phyloP scores from a whole-genome alignment of 2,888 invertebrate species.

The Gymnosoma rotundatum region DNA sequence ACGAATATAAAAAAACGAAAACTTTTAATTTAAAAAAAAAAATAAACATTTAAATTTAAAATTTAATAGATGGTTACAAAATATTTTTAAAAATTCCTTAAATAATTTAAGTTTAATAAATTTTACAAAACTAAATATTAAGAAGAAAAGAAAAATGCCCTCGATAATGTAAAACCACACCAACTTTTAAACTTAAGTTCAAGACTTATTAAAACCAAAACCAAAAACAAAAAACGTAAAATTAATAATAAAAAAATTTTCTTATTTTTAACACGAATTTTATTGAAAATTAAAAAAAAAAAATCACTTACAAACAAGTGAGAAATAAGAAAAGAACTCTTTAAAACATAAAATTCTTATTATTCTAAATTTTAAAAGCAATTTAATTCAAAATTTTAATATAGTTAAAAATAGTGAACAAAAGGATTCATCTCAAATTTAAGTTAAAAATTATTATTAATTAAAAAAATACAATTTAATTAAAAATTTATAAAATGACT shows the following conservation, averaged over 20 bases:
- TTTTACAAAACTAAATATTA: conserved; percentile 20
- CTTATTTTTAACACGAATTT: conserved; percentile 59
- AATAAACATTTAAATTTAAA: conserved; percentile 22
- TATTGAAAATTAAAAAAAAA: conserved; percentile 36
- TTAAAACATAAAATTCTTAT: conserved; percentile 46
- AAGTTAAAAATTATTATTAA: conserved; percentile 19
- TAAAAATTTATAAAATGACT: conserved; percentile 33
- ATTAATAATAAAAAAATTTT: conserved; percentile 13
- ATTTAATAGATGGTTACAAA: conserved; percentile 29
- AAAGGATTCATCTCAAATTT: conserved; percentile 21
- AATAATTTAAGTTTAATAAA: conserved; percentile 28
- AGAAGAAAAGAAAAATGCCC: neutral
- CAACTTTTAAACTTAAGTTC: conserved; percentile 52
- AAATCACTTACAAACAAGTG: conserved; percentile 9
- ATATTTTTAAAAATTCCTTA: conserved; percentile 45
- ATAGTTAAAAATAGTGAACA: conserved; percentile 9
- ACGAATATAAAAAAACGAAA: conserved; percentile 42
- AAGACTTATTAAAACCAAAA: conserved; percentile 50
- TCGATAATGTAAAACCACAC: neutral
- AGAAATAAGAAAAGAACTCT: neutral
- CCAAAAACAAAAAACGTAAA: conserved; percentile 12
- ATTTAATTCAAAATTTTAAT: conserved; percentile 58
- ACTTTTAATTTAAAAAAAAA: conserved; percentile 3
- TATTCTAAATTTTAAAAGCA: conserved; percentile 69
- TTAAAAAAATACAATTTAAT: neutral